Evolutionary conservation across 2,797 vertebrate species (phyloP).

Genomic region (Gymnothorax reevesii): DNA sequence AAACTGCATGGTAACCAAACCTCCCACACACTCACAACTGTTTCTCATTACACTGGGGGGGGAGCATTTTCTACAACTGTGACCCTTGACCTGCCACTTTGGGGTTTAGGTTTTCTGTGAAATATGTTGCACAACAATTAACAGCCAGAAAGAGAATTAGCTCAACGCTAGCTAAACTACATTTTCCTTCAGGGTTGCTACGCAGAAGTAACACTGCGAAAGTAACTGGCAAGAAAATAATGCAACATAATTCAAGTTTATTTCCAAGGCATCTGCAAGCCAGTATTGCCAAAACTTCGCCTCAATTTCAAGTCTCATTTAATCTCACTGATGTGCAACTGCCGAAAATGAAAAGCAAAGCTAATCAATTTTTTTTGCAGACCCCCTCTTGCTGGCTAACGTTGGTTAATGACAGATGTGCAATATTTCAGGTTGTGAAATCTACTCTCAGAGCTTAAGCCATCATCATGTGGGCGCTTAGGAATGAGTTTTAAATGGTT

Average conservation of each 20-base stretch:
- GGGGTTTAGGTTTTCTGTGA: too few species aligned
- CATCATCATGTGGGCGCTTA: not conserved
- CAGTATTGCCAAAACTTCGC: not conserved
- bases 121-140: not conserved
- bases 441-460: not conserved
- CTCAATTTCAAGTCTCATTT: not conserved
- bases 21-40: not conserved
- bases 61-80: too few species aligned
- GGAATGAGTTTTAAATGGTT: not conserved
- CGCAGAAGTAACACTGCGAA: not conserved
- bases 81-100: too few species aligned
- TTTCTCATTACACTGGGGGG: constrained; percentile 21
- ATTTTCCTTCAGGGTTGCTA: not conserved
- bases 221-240: not conserved
- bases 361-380: not conserved
- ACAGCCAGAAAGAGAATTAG: not conserved
- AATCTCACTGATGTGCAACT: not conserved
- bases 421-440: not conserved
- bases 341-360: not conserved
- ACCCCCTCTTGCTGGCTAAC: not conserved
- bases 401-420: not conserved
- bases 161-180: not conserved
- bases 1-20: constrained; percentile 41
- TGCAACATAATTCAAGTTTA: not conserved
- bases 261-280: not conserved